A percentile compares a stretch with the other conserved stretches of the same genome.
Conservation (phyloP, 2,113 vertebrate species). For the Nothobranchius furzeri region DNA sequence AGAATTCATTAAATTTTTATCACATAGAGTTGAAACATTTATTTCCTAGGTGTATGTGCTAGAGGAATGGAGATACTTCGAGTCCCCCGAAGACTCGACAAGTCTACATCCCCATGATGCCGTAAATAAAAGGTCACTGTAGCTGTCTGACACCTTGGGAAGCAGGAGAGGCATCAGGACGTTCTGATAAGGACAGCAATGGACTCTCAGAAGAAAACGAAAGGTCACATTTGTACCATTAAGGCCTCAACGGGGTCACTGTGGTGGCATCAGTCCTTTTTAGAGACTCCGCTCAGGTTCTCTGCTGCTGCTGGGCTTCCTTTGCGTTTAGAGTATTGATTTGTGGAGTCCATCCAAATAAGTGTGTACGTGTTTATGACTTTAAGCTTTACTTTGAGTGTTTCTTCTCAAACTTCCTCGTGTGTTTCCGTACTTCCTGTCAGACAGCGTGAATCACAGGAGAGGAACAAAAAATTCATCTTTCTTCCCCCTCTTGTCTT, state of each 20-base stretch:
- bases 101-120: conserved; percentile 31
- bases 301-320: conserved; percentile 25
- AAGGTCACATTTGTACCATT: conserved; percentile 59
- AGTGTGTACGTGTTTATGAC: conserved; percentile 41
- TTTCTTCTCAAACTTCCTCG: conserved; percentile 25
- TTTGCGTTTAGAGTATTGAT: conserved; percentile 51
- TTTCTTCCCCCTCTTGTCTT: conserved; percentile 15
- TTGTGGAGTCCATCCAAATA: conserved; percentile 21
- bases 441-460: background rate
- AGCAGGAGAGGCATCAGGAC: conserved; percentile 12
- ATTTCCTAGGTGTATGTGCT: background rate
- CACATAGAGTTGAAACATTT: no score
- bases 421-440: conserved; percentile 17
- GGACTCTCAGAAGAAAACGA: conserved; percentile 31
- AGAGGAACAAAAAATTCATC: background rate
- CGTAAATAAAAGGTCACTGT: conserved; percentile 62
- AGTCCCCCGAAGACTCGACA: conserved; percentile 14
- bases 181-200: conserved; percentile 32
- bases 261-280: conserved; percentile 14
- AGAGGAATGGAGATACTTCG: background rate
- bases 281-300: conserved; percentile 31
- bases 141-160: conserved; percentile 25
- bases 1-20: background rate
- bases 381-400: conserved; percentile 10
- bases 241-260: conserved; percentile 35